Conservation (phyloP, 2,113 vertebrate genomes). For the Bos taurus region DNA sequence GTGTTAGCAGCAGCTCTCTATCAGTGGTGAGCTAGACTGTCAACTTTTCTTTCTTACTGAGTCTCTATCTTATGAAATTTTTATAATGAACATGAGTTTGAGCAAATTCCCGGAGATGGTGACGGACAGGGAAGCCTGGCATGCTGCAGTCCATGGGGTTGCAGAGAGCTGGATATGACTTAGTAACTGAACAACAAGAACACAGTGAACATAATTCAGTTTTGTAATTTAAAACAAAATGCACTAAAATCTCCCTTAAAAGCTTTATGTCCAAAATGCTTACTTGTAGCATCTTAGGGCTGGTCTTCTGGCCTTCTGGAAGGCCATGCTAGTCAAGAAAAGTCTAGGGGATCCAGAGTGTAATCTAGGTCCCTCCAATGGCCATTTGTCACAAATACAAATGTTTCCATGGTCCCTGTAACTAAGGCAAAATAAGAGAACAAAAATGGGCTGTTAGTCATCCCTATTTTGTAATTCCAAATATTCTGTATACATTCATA, state of each 20-base stretch:
- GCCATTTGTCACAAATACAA: background rate
- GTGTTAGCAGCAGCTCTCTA: background rate
- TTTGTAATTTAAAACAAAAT: background rate
- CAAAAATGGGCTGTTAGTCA: background rate
- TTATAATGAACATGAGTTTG: background rate
- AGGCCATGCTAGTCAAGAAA: background rate
- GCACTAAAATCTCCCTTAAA: background rate
- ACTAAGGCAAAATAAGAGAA: background rate
- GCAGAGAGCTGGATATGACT: background rate
- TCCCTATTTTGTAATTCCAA: background rate
- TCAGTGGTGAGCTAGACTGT: background rate
- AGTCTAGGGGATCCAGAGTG: background rate
- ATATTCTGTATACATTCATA: background rate
- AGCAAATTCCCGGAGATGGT: background rate
- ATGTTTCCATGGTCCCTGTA: background rate
- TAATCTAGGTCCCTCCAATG: background rate
- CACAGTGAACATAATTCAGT: background rate
- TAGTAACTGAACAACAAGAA: background rate
- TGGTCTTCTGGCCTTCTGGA: background rate
- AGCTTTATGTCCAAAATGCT: background rate
- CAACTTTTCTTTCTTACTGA: background rate
- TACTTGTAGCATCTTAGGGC: background rate
- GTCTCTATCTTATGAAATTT: background rate
- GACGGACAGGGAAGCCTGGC: background rate
- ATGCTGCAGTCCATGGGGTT: background rate